phyloP scores from a whole-genome alignment of 2,113 vertebrate species.

The Lanius ludovicianus region DNA sequence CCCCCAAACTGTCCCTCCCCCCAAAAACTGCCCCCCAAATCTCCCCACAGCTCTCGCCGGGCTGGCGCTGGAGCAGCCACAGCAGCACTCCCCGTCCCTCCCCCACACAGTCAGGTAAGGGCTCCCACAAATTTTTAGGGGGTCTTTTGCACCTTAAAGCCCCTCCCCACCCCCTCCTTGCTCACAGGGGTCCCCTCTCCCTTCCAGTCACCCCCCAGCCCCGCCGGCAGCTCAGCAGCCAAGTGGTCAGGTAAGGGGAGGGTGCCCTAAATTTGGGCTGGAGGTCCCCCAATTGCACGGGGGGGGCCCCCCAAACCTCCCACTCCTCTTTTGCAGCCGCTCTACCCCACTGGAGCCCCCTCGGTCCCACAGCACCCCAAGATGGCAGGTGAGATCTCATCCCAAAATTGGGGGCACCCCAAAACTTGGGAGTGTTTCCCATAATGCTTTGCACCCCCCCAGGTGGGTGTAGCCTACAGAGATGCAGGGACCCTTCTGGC shows the following conservation, averaged over 20 bases:
- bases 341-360: background rate
- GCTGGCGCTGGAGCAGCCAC: background rate
- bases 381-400: background rate
- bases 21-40: background rate
- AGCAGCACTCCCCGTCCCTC: background rate
- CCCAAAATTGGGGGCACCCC: background rate
- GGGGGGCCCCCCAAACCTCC: background rate
- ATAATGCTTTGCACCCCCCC: background rate
- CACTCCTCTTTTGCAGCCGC: background rate
- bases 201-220: background rate
- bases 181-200: background rate
- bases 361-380: background rate
- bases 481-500: background rate
- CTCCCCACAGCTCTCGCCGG: background rate
- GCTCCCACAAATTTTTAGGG: background rate
- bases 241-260: background rate
- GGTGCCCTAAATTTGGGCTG: background rate
- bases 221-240: background rate
- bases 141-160: background rate
- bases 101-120: background rate
- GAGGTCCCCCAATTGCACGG: background rate
- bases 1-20: background rate
- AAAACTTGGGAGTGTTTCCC: no score
- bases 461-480: background rate
- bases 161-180: no score